Evolutionary conservation across 1,140 invertebrate genomes (phyloP), one percentile per base, ranked within the genome.

Genomic region (Cataglyphis hispanica): DNA sequence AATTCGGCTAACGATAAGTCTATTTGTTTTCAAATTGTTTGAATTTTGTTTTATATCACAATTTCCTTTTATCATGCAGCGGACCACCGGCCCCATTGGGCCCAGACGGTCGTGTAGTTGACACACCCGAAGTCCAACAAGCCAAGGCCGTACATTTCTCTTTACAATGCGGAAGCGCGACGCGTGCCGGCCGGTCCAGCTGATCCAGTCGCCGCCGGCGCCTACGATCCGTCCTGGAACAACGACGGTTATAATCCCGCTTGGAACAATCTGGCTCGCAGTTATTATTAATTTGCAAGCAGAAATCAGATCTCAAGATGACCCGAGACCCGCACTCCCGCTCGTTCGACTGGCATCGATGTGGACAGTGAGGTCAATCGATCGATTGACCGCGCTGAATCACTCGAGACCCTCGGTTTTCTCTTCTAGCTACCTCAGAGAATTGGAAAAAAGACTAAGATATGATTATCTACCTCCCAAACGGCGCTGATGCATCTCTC

Each of bases 51-150:
- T 60, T 58, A n/a, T 67, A 16, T 58, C 19, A 69, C 16, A 40
- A 50, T 53, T 31, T 16, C 19, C 8, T 53, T 60, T 2, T 46
- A 50, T 43, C 8, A 87, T 84, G 6, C 66, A 95, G 94, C 53
- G 94, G 94, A 50, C 94, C 94, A 63, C 94, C 94, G 86, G 95
- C 96, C 22, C 95, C 95, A 5, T 83, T 96, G 13, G 96, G 95
- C 19, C 94, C 95, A 5, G 95, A 96, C 53, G 96, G 96, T 16
- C 94, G 96, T 6, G 96, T 96, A 27, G 92, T 96, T 1, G 96
- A 97, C 87, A 97, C 96, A 2, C 95, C 96, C 67, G 96, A 97
- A 91, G 96, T 97, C 5, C 95, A 96, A 70, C 95, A 96, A 53
- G 96, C 96, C 43, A 96, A 96, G 89, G 95, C 95, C 1, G 94